Percentiles rank a stretch among this genome's conserved stretches.
These are phyloP conservation scores for Meloidogyne hapla DNA, from an alignment of 1,140 invertebrate genomes.

Conservation along the genomic window DNA sequence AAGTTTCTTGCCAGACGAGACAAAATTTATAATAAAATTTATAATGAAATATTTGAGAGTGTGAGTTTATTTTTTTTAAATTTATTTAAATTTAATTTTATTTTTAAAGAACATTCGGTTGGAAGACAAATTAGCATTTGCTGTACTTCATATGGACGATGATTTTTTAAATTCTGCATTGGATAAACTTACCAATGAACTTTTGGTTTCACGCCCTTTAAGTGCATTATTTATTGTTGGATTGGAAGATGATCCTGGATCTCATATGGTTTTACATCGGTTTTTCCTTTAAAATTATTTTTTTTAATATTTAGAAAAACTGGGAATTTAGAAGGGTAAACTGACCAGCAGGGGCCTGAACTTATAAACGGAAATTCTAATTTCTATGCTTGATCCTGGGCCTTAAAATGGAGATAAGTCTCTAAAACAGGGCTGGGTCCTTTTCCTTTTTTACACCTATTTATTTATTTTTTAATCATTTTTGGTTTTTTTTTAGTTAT, in stretches of 20 bases:
- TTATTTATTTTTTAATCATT: neutral
- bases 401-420: too few relatives aligned
- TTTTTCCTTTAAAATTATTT: too few relatives aligned
- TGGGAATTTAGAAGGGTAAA: too few relatives aligned
- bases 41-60: slow-evolving; percentile 47
- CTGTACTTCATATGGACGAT: slow-evolving; percentile 52
- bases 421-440: too few relatives aligned
- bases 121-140: slow-evolving; percentile 48
- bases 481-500: slow-evolving; percentile 27
- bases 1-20: slow-evolving; percentile 45
- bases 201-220: slow-evolving; percentile 23
- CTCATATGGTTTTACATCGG: slow-evolving; percentile 35
- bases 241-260: slow-evolving; percentile 43
- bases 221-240: slow-evolving; percentile 45
- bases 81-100: neutral
- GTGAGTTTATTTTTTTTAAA: slow-evolving; percentile 19
- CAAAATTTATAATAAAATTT: slow-evolving; percentile 40
- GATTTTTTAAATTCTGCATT: slow-evolving; percentile 36
- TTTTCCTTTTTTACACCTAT: too few relatives aligned
- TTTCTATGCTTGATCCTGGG: too few relatives aligned
- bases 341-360: too few relatives aligned
- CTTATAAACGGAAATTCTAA: too few relatives aligned
- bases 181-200: slow-evolving; percentile 22
- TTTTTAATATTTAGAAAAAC: too few relatives aligned
- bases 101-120: slow-evolving; percentile 35